Evolutionary conservation across 2,113 vertebrate genomes (phyloP).

Genomic region (Hucho hucho): DNA sequence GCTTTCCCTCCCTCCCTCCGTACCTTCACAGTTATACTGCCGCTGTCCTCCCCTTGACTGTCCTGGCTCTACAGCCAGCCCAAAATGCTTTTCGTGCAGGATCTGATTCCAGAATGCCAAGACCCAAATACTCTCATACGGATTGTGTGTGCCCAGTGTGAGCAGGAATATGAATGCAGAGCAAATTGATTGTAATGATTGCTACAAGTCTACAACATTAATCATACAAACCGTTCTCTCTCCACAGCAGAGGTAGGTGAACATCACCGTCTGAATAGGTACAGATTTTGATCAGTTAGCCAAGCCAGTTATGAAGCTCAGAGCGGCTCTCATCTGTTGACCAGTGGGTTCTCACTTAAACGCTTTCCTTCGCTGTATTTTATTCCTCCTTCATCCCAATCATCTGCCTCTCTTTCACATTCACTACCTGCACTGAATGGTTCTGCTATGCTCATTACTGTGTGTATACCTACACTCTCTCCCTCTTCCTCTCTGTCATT

Average conservation of each 20-base stretch:
- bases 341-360: neutral
- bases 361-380: neutral
- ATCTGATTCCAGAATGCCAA: too few species aligned
- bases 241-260: too few species aligned
- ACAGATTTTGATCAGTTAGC: neutral
- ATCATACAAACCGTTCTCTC: too few species aligned
- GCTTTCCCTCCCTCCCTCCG: slow-evolving; percentile 40
- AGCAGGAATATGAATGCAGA: neutral
- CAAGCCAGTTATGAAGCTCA: neutral
- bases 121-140: too few species aligned
- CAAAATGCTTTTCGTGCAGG: too few species aligned
- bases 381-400: neutral
- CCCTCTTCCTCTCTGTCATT: neutral
- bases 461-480: slow-evolving; percentile 8
- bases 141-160: neutral
- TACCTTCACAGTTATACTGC: neutral
- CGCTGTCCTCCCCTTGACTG: too few species aligned
- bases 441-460: slow-evolving; percentile 12
- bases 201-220: neutral
- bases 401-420: slow-evolving; percentile 3
- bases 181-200: too few species aligned
- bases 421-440: slow-evolving; percentile 21
- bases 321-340: neutral
- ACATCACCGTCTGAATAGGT: too few species aligned
- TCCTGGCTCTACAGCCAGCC: too few species aligned